phyloP scores from a whole-genome alignment of 2,888 invertebrate species.

The Cephus pygmeus region DNA sequence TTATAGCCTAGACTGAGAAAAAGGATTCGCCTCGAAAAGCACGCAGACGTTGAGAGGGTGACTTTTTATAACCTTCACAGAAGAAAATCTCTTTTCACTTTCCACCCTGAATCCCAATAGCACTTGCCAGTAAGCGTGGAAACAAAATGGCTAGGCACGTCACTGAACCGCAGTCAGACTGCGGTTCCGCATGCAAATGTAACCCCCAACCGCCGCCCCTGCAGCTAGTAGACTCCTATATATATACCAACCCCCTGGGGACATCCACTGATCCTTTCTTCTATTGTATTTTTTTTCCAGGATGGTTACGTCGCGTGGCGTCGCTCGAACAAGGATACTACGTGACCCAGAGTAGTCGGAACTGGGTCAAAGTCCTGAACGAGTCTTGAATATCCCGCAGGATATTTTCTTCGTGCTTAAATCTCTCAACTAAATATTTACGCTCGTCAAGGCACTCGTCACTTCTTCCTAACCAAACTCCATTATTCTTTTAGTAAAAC shows the following conservation, averaged over 20 bases:
- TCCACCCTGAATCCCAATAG: conserved; percentile 47
- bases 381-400: background rate
- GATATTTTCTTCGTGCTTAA: background rate
- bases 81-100: conserved; percentile 51
- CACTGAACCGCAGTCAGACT: conserved; percentile 40
- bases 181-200: conserved; percentile 44
- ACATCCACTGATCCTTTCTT: background rate
- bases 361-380: background rate
- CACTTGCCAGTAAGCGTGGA: conserved; percentile 32
- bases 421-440: background rate
- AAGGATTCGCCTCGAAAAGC: background rate
- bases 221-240: background rate
- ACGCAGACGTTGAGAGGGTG: background rate
- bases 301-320: background rate
- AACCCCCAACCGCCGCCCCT: conserved; percentile 6
- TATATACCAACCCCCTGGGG: conserved; percentile 21
- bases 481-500: background rate
- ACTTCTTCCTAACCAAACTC: background rate
- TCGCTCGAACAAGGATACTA: background rate
- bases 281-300: conserved; percentile 2
- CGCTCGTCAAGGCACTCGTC: background rate
- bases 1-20: background rate
- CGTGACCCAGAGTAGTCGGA: background rate
- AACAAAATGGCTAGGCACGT: conserved; percentile 37
- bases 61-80: background rate